Conservation (phyloP, 1,140 invertebrate genomes). For the Limonius californicus region DNA sequence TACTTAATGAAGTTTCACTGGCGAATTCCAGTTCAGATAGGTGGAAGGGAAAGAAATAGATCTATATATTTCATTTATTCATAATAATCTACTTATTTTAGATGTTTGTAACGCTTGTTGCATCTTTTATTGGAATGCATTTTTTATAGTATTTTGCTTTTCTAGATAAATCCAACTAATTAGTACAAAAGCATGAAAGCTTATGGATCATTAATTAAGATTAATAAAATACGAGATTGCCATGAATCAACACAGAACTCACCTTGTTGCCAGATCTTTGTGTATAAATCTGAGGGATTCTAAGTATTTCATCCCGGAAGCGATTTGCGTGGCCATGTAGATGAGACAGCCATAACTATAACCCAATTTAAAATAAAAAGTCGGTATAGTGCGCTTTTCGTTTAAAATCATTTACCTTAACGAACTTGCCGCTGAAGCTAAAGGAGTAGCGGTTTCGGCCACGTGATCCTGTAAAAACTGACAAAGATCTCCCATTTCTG, state of each 20-base stretch:
- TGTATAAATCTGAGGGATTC: constrained; percentile 74
- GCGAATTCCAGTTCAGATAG: too few species aligned
- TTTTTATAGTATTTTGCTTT: too few species aligned
- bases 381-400: background rate
- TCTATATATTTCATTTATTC: too few species aligned
- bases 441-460: constrained; percentile 61
- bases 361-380: constrained; percentile 32
- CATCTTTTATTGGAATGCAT: too few species aligned
- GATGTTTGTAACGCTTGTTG: too few species aligned
- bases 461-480: constrained; percentile 75
- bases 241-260: too few species aligned
- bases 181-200: background rate
- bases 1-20: too few species aligned
- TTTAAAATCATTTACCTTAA: constrained; percentile 55
- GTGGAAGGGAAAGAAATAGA: too few species aligned
- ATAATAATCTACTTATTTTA: too few species aligned
- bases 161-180: background rate
- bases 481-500: constrained; percentile 66
- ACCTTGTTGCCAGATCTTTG: constrained; percentile 72
- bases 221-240: background rate
- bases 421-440: constrained; percentile 55
- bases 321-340: constrained; percentile 75
- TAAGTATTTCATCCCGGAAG: constrained; percentile 81
- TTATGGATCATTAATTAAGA: background rate
- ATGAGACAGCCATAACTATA: constrained; percentile 67